These are phyloP conservation scores for Butorides virescens DNA, from an alignment of 2,113 vertebrate genomes.

Conservation along the genomic window DNA sequence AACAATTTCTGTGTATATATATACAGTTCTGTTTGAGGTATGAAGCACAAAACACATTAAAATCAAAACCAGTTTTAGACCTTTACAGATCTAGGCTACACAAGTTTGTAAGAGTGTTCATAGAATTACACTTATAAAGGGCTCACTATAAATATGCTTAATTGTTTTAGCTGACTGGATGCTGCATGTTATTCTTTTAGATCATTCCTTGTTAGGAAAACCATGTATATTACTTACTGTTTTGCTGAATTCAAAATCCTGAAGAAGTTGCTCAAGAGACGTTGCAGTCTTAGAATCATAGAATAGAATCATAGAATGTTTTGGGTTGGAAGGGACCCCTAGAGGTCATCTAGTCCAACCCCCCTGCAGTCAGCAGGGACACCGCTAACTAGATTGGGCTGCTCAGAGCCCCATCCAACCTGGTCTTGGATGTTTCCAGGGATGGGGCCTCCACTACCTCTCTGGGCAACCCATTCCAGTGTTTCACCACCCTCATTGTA, in stretches of 20 bases:
- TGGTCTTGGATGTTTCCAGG: too few relatives aligned
- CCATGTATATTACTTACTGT: neutral
- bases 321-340: too few relatives aligned
- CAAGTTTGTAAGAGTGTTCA: neutral
- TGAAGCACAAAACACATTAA: neutral
- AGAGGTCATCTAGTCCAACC: too few relatives aligned
- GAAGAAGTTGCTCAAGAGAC: neutral
- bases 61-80: neutral
- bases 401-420: too few relatives aligned
- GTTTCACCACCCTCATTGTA: too few relatives aligned
- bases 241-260: neutral
- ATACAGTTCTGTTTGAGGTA: neutral
- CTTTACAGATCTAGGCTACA: neutral
- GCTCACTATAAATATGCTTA: neutral
- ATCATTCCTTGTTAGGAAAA: neutral
- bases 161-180: neutral
- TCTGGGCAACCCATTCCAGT: too few relatives aligned
- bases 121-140: neutral
- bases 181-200: neutral
- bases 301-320: too few relatives aligned
- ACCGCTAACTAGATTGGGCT: too few relatives aligned
- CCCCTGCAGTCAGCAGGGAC: too few relatives aligned
- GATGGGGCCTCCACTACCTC: too few relatives aligned
- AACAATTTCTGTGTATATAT: neutral
- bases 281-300: neutral